Evolutionary conservation across 2,888 invertebrate species (phyloP).

Genomic region (Lepetodrilus schrolli): DNA sequence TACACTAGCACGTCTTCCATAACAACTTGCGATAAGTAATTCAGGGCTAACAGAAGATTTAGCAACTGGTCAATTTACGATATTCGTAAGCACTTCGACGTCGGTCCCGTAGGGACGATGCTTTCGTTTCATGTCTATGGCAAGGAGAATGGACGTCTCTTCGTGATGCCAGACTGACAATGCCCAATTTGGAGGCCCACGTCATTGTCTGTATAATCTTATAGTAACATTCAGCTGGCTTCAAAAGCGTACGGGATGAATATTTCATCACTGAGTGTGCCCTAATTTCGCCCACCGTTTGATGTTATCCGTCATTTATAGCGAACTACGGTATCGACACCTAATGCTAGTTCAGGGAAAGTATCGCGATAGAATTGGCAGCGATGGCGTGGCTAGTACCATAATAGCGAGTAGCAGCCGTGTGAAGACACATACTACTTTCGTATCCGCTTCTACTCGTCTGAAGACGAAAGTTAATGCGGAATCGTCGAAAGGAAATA

Average conservation of each 20-base stretch:
- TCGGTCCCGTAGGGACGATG: background rate
- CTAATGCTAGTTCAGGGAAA: background rate
- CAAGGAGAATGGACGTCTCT: background rate
- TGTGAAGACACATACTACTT: constrained; percentile 3
- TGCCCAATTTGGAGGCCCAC: background rate
- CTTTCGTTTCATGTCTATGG: constrained; percentile 2
- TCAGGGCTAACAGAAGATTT: background rate
- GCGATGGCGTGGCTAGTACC: constrained; percentile 6
- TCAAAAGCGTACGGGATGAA: constrained; percentile 24
- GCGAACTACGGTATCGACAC: background rate
- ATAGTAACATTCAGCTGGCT: background rate
- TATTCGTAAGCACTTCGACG: background rate
- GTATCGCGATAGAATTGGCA: constrained; percentile 20
- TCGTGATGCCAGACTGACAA: background rate
- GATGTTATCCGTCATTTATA: constrained; percentile 21
- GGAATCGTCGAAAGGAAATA: background rate
- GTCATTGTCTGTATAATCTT: background rate
- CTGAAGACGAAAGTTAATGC: background rate
- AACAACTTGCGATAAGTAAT: background rate
- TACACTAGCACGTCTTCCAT: background rate
- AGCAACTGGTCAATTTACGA: constrained; percentile 4
- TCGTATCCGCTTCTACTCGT: background rate
- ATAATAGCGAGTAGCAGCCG: background rate
- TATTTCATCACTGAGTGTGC: constrained; percentile 6
- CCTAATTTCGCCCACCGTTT: constrained; percentile 9